These are phyloP conservation scores for Neodiprion lecontei DNA, from an alignment of 1,140 invertebrate genomes.

Conservation along the genomic window DNA sequence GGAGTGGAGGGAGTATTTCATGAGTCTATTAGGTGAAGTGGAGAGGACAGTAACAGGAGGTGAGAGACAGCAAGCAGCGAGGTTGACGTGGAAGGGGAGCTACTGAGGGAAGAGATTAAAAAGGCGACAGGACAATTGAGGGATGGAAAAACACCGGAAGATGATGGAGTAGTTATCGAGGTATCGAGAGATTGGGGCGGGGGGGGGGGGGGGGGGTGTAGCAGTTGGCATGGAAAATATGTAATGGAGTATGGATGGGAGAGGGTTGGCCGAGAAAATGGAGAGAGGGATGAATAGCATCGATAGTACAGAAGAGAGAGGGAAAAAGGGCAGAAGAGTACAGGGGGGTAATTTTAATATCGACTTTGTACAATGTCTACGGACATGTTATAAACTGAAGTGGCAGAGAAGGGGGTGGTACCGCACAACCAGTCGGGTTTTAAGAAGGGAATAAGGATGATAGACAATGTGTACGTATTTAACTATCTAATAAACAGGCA, in stretches of 20 bases:
- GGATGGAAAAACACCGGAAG: not conserved
- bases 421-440: not conserved
- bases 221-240: not conserved
- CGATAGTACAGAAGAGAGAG: not conserved
- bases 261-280: not conserved
- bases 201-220: not conserved
- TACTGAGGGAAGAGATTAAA: not conserved
- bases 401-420: not conserved
- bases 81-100: not conserved
- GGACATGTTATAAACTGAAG: not conserved
- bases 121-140: not conserved
- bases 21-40: not conserved
- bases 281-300: not conserved
- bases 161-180: not conserved
- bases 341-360: not conserved
- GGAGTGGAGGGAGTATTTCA: not conserved
- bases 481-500: not conserved
- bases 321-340: not conserved
- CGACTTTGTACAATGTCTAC: not conserved
- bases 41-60: not conserved
- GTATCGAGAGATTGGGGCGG: not conserved
- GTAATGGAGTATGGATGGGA: not conserved
- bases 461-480: not conserved
- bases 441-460: not conserved
- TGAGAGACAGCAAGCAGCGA: not conserved